Percentiles rank a stretch among this genome's conserved stretches.
These are phyloP conservation scores for Drosophila prostipennis DNA, from an alignment of 2,888 invertebrate genomes.

Conservation along the genomic window DNA sequence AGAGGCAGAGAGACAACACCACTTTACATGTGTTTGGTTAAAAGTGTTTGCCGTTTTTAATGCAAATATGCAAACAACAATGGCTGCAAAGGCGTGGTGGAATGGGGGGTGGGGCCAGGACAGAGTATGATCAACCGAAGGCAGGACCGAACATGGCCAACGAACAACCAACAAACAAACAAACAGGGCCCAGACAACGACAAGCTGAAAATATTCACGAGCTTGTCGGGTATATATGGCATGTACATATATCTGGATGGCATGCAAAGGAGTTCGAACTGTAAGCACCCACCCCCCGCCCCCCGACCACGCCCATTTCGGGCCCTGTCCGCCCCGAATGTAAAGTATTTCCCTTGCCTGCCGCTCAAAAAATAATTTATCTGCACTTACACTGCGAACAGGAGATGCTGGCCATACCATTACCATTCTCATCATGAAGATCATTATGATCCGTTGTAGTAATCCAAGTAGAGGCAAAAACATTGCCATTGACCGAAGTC, in stretches of 20 bases:
- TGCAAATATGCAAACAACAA: slow-evolving; percentile 52
- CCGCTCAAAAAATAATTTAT: slow-evolving; percentile 63
- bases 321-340: slow-evolving; percentile 18
- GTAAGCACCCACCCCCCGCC: neutral
- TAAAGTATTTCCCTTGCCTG: slow-evolving; percentile 33
- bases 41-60: slow-evolving; percentile 54
- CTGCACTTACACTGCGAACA: slow-evolving; percentile 61
- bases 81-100: slow-evolving; percentile 14
- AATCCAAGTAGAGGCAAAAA: slow-evolving; percentile 1
- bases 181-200: slow-evolving; percentile 37
- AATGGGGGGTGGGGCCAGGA: neutral
- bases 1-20: slow-evolving; percentile 21
- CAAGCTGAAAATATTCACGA: slow-evolving; percentile 73
- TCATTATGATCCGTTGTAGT: neutral
- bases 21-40: slow-evolving; percentile 42
- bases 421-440: slow-evolving; percentile 5
- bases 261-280: slow-evolving; percentile 15
- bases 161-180: slow-evolving; percentile 37
- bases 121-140: slow-evolving; percentile 5
- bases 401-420: slow-evolving; percentile 16
- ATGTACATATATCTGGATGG: neutral
- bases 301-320: slow-evolving; percentile 19
- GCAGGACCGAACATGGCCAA: slow-evolving; percentile 28
- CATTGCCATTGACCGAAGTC: slow-evolving; percentile 31
- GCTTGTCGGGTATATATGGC: slow-evolving; percentile 51